A percentile compares a stretch with the other conserved stretches of the same genome.
phyloP scores from a whole-genome alignment of 2,888 invertebrate species.

The Epirrhoe alternata region DNA sequence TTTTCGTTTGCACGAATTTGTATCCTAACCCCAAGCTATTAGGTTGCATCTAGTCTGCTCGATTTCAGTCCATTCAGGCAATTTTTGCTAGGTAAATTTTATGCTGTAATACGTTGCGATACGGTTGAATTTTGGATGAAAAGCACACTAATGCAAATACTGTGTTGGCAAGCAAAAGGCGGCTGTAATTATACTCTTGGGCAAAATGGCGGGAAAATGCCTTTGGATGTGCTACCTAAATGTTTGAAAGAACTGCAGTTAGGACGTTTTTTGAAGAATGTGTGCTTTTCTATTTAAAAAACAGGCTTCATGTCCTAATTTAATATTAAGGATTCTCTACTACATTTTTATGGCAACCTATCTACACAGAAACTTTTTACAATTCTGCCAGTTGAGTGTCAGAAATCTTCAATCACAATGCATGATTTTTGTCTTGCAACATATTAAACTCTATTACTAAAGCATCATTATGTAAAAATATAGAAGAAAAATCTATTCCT shows the following conservation, averaged over 20 bases:
- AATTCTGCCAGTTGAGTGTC: too few species aligned
- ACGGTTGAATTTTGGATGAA: slow-evolving; percentile 26
- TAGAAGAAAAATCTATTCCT: neutral
- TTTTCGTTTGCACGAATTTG: neutral
- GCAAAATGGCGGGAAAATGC: slow-evolving; percentile 49
- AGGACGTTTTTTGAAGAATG: slow-evolving; percentile 15
- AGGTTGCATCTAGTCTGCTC: slow-evolving; percentile 3
- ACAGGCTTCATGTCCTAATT: neutral
- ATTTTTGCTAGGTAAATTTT: slow-evolving; percentile 20
- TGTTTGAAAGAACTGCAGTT: slow-evolving; percentile 23
- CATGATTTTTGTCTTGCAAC: too few species aligned
- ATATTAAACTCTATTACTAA: too few species aligned
- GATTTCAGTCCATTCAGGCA: neutral
- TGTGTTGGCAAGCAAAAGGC: slow-evolving; percentile 61
- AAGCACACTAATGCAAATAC: slow-evolving; percentile 63
- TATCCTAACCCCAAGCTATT: neutral
- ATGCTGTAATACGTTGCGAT: slow-evolving; percentile 9
- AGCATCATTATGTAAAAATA: neutral
- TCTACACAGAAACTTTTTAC: too few species aligned
- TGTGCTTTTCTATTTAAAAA: neutral
- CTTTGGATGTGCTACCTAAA: slow-evolving; percentile 28
- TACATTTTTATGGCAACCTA: too few species aligned
- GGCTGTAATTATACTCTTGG: slow-evolving; percentile 66
- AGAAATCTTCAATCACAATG: too few species aligned
- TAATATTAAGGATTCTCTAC: too few species aligned